Conservation (phyloP, 2,113 vertebrate species). For the Alaudala cheleensis region DNA sequence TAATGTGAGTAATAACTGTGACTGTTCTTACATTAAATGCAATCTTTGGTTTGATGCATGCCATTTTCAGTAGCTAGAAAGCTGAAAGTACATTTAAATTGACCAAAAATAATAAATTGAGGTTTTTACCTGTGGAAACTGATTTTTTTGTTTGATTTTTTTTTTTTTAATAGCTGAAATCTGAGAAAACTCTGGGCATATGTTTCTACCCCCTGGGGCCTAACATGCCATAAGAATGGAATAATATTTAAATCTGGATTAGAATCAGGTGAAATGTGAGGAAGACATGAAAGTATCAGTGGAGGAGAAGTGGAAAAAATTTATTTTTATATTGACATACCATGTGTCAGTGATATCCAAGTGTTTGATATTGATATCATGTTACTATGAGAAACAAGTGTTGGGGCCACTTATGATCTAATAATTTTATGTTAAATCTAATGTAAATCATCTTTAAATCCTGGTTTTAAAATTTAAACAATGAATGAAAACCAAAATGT, state of each 20-base stretch:
- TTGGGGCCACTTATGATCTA: background rate
- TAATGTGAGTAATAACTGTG: background rate
- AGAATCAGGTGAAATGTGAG: background rate
- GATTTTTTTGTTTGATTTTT: background rate
- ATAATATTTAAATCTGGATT: background rate
- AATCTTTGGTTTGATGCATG: background rate
- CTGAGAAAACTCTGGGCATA: background rate
- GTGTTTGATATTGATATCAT: background rate
- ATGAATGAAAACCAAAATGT: background rate
- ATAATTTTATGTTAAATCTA: background rate
- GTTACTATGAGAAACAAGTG: background rate
- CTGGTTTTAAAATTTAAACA: background rate
- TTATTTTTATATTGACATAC: background rate
- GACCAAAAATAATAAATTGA: background rate
- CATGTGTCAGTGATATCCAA: background rate
- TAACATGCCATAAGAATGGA: background rate
- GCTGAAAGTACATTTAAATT: background rate
- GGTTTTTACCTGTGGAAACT: background rate
- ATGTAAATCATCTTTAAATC: background rate
- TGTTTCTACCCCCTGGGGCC: accelerated
- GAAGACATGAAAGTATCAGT: background rate
- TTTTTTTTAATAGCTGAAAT: background rate
- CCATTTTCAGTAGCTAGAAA: background rate
- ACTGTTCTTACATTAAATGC: background rate
- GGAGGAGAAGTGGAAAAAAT: background rate